Evolutionary conservation across 92 coral and sea anemone genomes (phyloP), one percentile per base, ranked within the genome.

Genomic region (Paragorgia papillata): DNA sequence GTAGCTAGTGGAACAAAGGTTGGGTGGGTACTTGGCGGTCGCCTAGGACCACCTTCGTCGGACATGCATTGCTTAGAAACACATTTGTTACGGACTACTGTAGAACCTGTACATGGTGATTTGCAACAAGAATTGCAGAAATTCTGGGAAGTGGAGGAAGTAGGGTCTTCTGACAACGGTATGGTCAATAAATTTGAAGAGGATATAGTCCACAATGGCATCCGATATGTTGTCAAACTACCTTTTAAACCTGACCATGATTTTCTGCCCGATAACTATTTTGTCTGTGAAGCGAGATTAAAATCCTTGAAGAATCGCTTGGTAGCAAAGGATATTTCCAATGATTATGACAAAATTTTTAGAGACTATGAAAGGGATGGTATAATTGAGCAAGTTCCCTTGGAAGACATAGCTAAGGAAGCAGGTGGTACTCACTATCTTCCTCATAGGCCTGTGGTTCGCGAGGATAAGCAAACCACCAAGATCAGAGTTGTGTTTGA

Each of bases 161-260:
- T 66, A 14, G 57, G 56, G 19, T n/a, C 28, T n/a, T 4, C 27
- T 13, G 41, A 37, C 0, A 55, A 66, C 21, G 19, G 26, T n/a
- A 33, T 66, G 6, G 33, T 43, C 10, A 28, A 24, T 66, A 26
- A 40, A 7, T 66, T 66, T 43, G 9, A 30, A 21, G 43, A 66
- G 10, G 55, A 66, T 32, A 66, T 66, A n/a, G 41, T 43, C 31
- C 57, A 66, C 22, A 55, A 66, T 41, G 74, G 74, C 0, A 66
- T 55, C 0, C 21, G 74, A 0, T 66, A 66, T 66, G 31, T 66
- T 0, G 43, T 55, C 0, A 66, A 37, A 14, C 41, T 40, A 8
- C 74, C 74, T 0, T 66, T 66, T 43, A 66, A 66, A 20, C 74
- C 74, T 0, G 74, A 66, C 19, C 74, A 67, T 67, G 74, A 66